Conservation (phyloP, 2,113 vertebrate genomes). For the Gallinago media region DNA sequence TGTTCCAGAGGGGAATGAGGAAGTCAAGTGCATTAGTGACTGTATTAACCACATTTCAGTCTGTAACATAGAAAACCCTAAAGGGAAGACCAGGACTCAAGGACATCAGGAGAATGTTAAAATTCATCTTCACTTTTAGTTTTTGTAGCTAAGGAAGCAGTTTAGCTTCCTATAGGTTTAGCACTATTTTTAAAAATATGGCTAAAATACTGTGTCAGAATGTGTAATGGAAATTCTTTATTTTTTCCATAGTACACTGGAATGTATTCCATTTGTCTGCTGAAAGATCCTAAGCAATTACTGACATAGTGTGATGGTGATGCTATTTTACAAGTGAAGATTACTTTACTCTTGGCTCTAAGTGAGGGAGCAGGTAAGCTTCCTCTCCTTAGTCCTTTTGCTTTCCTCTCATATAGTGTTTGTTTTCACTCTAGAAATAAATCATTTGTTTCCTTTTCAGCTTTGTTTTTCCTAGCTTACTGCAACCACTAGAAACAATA, state of each 20-base stretch:
- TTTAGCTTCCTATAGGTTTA: neutral
- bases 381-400: neutral
- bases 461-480: neutral
- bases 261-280: neutral
- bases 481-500: neutral
- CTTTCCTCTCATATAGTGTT: neutral
- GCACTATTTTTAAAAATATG: neutral
- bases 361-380: neutral
- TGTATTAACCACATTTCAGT: constrained; percentile 47
- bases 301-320: accelerated
- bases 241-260: neutral
- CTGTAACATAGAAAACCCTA: constrained; percentile 16
- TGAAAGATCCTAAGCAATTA: neutral
- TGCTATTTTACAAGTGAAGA: neutral
- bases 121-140: neutral
- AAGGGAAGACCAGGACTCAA: constrained; percentile 2
- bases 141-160: neutral
- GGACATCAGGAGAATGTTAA: neutral
- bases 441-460: neutral
- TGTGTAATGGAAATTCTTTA: neutral
- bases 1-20: constrained; percentile 57
- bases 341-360: neutral
- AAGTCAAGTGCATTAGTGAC: constrained; percentile 57
- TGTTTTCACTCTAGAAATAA: neutral
- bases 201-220: neutral